A percentile compares a stretch with the other conserved stretches of the same genome.
Conservation (phyloP, 2,888 invertebrate species). For the Calameuta idolon region DNA sequence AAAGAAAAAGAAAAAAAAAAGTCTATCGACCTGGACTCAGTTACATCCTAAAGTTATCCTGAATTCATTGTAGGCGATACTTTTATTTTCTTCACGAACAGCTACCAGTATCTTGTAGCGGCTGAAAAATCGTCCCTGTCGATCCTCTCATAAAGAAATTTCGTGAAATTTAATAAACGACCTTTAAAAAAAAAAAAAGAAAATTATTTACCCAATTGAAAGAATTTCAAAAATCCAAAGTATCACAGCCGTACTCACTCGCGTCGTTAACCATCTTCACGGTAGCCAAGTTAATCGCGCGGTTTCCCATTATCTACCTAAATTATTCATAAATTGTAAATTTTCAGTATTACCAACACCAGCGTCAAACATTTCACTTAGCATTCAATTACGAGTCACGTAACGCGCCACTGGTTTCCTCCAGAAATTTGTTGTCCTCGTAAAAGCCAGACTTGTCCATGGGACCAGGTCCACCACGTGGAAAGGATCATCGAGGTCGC, state of each 20-base stretch:
- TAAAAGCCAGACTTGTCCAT: not conserved
- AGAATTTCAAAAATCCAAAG: not conserved
- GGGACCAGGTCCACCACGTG: not conserved
- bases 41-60: not conserved
- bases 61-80: not conserved
- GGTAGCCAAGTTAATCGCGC: not conserved
- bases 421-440: not conserved
- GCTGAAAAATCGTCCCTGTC: not conserved
- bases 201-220: not conserved
- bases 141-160: not conserved
- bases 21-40: not conserved
- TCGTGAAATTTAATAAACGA: not conserved
- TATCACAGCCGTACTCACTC: not conserved
- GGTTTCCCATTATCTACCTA: slow-evolving; percentile 9
- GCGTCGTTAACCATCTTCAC: not conserved
- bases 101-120: not conserved
- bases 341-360: slow-evolving; percentile 18
- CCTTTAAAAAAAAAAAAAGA: not conserved
- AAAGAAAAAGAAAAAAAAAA: not conserved
- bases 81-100: not conserved
- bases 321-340: slow-evolving; percentile 31
- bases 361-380: slow-evolving; percentile 14
- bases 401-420: slow-evolving; percentile 38
- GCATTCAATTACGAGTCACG: slow-evolving; percentile 49
- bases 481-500: not conserved